A percentile compares a stretch with the other conserved stretches of the same genome.
These are phyloP conservation scores for Proterorhinus semilunaris DNA, from an alignment of 2,113 vertebrate species.

Conservation along the genomic window DNA sequence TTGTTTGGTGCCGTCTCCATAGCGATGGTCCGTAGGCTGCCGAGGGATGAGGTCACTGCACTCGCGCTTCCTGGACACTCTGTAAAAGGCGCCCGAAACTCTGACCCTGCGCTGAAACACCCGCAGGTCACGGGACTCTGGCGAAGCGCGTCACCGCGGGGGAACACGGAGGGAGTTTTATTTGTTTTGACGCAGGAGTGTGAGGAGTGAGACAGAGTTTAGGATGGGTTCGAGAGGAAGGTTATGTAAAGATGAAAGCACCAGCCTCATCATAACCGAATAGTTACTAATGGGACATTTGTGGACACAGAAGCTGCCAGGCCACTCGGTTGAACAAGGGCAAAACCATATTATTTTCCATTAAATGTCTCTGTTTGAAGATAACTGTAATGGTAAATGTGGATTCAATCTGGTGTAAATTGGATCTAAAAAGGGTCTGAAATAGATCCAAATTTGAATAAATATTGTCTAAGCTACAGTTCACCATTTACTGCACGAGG, in stretches of 20 bases:
- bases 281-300: neutral
- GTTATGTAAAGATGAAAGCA: neutral
- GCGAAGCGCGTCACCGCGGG: neutral
- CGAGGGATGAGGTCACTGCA: constrained; percentile 1
- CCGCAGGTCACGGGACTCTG: neutral
- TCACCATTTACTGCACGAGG: no score
- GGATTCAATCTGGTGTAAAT: no score
- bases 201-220: neutral
- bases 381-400: no score
- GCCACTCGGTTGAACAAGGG: neutral
- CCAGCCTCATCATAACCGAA: neutral
- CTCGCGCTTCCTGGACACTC: neutral
- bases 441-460: no score
- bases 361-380: no score
- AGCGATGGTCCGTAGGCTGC: constrained; percentile 1
- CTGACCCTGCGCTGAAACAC: no score
- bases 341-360: no score
- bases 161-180: neutral
- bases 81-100: neutral
- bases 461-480: no score
- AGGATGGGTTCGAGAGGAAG: neutral
- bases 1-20: neutral
- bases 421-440: no score
- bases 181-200: neutral
- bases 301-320: neutral